These are phyloP conservation scores for Hemicordylus capensis DNA, from an alignment of 2,113 vertebrate genomes.

Conservation along the genomic window DNA sequence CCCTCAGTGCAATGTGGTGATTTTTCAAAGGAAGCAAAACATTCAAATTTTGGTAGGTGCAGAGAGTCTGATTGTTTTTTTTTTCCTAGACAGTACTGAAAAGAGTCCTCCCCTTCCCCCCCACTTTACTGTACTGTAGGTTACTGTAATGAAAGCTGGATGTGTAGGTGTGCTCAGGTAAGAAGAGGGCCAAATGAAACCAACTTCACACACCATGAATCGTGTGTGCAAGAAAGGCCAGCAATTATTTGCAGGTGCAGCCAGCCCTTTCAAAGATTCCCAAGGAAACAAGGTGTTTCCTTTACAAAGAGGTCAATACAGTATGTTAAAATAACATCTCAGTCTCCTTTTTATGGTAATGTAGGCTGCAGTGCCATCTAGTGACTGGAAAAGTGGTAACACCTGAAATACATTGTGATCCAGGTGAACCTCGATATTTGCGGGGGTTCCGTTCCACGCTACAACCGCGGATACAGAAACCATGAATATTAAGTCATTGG, in stretches of 20 bases:
- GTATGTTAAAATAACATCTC: background rate
- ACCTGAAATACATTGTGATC: background rate
- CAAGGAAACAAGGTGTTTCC: background rate
- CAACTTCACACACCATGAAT: background rate
- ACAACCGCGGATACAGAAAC: too few relatives aligned
- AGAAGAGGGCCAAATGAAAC: background rate
- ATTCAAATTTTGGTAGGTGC: too few relatives aligned
- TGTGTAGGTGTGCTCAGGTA: background rate
- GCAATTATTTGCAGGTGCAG: background rate
- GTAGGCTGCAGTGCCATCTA: constrained; percentile 58
- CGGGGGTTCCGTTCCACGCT: too few relatives aligned
- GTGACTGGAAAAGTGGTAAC: constrained; percentile 12
- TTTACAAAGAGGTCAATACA: background rate
- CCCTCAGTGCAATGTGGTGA: background rate
- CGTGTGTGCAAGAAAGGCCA: fast-evolving
- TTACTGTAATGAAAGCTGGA: background rate
- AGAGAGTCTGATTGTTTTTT: background rate
- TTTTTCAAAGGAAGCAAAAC: background rate
- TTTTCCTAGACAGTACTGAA: background rate
- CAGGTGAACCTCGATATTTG: too few relatives aligned
- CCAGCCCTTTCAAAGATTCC: background rate
- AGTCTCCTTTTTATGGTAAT: background rate
- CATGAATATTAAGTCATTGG: too few relatives aligned
- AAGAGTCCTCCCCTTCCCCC: background rate
- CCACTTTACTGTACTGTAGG: background rate